Percentiles rank a stretch among this genome's conserved stretches.
Evolutionary conservation across 2,888 invertebrate species (phyloP).

Genomic region (Hedychridium roseum): DNA sequence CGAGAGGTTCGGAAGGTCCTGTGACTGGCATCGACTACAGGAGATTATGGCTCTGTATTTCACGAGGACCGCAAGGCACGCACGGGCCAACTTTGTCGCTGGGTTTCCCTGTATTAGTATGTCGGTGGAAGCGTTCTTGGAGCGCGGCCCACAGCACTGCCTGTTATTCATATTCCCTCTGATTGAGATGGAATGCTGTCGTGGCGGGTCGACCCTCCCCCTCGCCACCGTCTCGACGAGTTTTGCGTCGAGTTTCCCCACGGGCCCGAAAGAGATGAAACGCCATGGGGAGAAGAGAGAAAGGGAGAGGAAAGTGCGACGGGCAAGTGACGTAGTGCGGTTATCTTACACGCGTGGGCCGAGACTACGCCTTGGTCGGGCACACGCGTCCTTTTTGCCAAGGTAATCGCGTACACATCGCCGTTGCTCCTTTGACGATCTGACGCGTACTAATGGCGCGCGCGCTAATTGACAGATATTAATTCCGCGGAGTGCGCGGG

Average conservation of each 20-base stretch:
- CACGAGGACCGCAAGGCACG: background rate
- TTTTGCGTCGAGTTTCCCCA: slow-evolving; percentile 8
- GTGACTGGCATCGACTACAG: too few species aligned
- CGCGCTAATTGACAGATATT: too few species aligned
- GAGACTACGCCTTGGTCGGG: too few species aligned
- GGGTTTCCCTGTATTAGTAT: background rate
- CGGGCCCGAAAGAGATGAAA: background rate
- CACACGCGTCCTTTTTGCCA: too few species aligned
- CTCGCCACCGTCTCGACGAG: slow-evolving; percentile 1
- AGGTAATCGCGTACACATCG: too few species aligned
- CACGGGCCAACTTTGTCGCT: background rate
- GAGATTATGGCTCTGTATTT: too few species aligned
- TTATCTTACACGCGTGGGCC: too few species aligned
- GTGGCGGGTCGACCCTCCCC: slow-evolving; percentile 9
- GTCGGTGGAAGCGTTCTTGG: slow-evolving; percentile 28
- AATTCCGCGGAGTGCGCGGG: too few species aligned
- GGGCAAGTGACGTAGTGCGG: too few species aligned
- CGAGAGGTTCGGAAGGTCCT: too few species aligned
- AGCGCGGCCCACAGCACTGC: slow-evolving; percentile 31
- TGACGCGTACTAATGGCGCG: too few species aligned
- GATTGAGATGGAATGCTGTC: slow-evolving; percentile 40
- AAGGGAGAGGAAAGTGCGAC: background rate
- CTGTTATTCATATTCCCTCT: slow-evolving; percentile 38
- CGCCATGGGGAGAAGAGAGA: background rate
- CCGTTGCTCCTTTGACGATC: too few species aligned